Percentiles rank a stretch among this genome's conserved stretches.
Evolutionary conservation across 2,888 invertebrate species (phyloP).

Genomic region (Hecatera dysodea): DNA sequence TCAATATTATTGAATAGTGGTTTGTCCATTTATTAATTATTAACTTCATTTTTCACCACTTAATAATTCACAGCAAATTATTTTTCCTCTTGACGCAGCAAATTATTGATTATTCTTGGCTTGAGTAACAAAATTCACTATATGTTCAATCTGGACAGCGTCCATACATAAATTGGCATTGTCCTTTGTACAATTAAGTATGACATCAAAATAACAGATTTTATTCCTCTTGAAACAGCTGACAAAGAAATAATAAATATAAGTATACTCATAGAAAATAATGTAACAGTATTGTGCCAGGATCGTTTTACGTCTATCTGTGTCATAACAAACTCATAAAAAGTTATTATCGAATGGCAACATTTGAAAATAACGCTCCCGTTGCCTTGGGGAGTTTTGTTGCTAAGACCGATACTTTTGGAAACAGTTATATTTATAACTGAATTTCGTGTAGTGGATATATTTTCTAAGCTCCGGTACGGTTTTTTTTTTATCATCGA

Average conservation of each 20-base stretch:
- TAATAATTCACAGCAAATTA: too few species aligned
- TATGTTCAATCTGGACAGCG: too few species aligned
- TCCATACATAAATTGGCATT: too few species aligned
- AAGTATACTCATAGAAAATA: conserved; percentile 23
- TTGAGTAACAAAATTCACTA: too few species aligned
- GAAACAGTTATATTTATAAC: conserved; percentile 26
- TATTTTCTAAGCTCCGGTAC: conserved; percentile 18
- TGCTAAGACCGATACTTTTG: conserved; percentile 23
- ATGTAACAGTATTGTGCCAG: conserved; percentile 36
- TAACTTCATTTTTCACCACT: too few species aligned
- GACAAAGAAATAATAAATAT: conserved; percentile 12
- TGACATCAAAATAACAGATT: too few species aligned
- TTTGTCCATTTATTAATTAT: too few species aligned
- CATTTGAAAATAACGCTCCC: conserved; percentile 47
- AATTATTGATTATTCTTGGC: too few species aligned
- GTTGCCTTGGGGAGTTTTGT: conserved; percentile 22
- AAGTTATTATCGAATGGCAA: conserved; percentile 53
- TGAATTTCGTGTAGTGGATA: background rate
- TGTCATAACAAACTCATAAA: conserved; percentile 62
- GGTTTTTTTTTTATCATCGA: conserved; percentile 7
- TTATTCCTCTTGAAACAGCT: background rate
- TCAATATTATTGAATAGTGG: too few species aligned
- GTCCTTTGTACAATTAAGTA: too few species aligned
- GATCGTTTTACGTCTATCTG: conserved; percentile 49
- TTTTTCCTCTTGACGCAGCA: too few species aligned